Base-by-base conservation (phyloP, 2,113 vertebrate genomes). In the Pseudois nayaur region DNA sequence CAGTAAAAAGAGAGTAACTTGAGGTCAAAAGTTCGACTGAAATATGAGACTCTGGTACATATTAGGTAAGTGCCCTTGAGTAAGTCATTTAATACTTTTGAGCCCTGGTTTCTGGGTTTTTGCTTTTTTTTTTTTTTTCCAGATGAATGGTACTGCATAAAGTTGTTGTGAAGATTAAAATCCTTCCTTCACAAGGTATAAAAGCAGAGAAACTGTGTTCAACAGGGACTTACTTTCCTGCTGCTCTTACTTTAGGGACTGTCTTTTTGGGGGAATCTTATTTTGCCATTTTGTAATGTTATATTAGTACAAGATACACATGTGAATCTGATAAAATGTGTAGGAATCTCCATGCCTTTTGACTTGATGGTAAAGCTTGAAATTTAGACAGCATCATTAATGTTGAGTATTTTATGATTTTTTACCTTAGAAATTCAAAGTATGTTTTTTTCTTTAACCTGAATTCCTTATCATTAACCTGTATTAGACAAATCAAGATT, bases 141-240 rank as follows among this genome's bases (percentile, higher is more conserved):
- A 90, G 67, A 81, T 50, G 55, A 17, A 84, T 74, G 17, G 3
- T 83, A 54, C 23, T 45, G 89, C 31, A 52, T 91, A 19, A 84
- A 87, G 40, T 60, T 92, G 29, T 57, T 94, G 74, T 93, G 16
- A 96, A 52, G 17, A 50, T 94, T 97, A 86, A 91, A 96, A 57
- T 54, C 29, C 17, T 92, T 55, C 52, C 50, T 93, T 91, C 43
- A 87, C 40, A 79, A 92, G 83, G 40, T 78, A 5, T 54, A 60
- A 85, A 94, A 95, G n/a, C 40, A 29, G 52, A 89, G 19, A 79
- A 97, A 79, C 48, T 92, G 8, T 95, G 27, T 29, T 60, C 31
- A 93, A 74, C 2, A 50, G 11, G 19, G 27, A 89, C 16, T 93
- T 33, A 88, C 3, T 79, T 88, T 74, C 19, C 5, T 90, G 57